Conservation (phyloP, 2,888 invertebrate species). For the Lithophane semibrunnea region DNA sequence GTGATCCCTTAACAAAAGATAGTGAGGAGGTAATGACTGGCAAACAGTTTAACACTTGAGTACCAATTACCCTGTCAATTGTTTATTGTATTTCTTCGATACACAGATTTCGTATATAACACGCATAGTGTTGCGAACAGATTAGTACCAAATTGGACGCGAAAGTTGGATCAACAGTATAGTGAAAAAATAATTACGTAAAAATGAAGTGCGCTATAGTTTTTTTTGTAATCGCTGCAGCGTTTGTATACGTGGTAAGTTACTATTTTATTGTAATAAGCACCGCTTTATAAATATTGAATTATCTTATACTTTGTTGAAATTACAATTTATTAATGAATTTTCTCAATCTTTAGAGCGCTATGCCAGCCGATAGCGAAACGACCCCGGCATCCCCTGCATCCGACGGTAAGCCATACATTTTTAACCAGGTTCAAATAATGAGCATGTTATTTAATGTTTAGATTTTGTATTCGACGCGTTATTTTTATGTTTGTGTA, state of each 20-base stretch:
- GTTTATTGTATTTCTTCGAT: slow-evolving; percentile 13
- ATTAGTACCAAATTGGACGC: slow-evolving; percentile 37
- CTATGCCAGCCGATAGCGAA: slow-evolving; percentile 19
- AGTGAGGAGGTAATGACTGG: slow-evolving; percentile 25
- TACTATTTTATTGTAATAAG: neutral
- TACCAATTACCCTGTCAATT: slow-evolving; percentile 41
- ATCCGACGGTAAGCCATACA: neutral
- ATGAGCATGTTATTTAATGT: neutral
- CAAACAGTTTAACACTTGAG: slow-evolving; percentile 33
- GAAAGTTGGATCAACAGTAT: slow-evolving; percentile 2
- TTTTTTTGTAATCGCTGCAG: slow-evolving; percentile 41
- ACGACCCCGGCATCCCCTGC: neutral
- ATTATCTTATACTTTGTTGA: too few species aligned
- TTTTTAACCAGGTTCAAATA: neutral
- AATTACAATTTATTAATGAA: neutral
- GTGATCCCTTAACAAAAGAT: slow-evolving; percentile 46
- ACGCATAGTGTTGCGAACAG: neutral
- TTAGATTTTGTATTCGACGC: neutral
- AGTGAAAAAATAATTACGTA: neutral
- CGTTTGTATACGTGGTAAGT: slow-evolving; percentile 60
- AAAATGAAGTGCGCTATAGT: slow-evolving; percentile 59
- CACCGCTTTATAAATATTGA: too few species aligned
- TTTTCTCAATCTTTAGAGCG: slow-evolving; percentile 30
- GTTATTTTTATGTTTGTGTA: neutral
- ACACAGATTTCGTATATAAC: slow-evolving; percentile 54